Percentiles rank a stretch among this genome's conserved stretches.
phyloP scores from a whole-genome alignment of 2,797 vertebrate species.

The Chelonia mydas region DNA sequence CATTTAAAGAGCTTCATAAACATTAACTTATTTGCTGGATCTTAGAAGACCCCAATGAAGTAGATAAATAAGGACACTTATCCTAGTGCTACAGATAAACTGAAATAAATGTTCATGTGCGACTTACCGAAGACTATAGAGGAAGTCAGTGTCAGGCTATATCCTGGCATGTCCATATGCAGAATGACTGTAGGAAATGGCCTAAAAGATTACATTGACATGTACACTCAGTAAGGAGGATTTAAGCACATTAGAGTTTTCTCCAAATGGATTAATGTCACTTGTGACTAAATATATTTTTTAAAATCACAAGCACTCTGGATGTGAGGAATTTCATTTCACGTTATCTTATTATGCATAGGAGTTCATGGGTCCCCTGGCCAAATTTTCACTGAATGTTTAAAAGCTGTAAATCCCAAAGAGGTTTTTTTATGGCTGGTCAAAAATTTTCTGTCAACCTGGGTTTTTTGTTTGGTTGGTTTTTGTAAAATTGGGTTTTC shows the following conservation, averaged over 20 bases:
- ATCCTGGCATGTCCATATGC: accelerated
- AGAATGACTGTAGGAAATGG: too few species aligned
- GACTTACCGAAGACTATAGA: neutral
- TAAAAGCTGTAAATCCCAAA: neutral
- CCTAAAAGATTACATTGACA: slow-evolving; percentile 26
- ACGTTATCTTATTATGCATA: neutral
- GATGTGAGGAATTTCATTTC: slow-evolving; percentile 12
- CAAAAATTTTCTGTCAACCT: neutral
- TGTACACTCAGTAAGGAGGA: slow-evolving; percentile 49
- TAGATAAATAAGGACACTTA: slow-evolving; percentile 33
- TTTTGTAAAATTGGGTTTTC: neutral
- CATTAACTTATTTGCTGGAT: neutral
- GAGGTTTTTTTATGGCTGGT: neutral
- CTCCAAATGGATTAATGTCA: slow-evolving; percentile 27
- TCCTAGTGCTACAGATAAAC: neutral
- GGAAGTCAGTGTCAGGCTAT: neutral
- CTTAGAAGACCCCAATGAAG: slow-evolving; percentile 32
- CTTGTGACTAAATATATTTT: slow-evolving; percentile 36
- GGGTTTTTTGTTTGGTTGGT: neutral
- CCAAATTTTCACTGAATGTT: neutral
- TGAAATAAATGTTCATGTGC: neutral
- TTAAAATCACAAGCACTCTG: slow-evolving; percentile 25
- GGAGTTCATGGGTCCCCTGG: slow-evolving; percentile 4
- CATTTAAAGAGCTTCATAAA: neutral
- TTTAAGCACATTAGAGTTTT: slow-evolving; percentile 46